Conservation (phyloP, 2,888 invertebrate species). For the Parthenolecanium corni region DNA sequence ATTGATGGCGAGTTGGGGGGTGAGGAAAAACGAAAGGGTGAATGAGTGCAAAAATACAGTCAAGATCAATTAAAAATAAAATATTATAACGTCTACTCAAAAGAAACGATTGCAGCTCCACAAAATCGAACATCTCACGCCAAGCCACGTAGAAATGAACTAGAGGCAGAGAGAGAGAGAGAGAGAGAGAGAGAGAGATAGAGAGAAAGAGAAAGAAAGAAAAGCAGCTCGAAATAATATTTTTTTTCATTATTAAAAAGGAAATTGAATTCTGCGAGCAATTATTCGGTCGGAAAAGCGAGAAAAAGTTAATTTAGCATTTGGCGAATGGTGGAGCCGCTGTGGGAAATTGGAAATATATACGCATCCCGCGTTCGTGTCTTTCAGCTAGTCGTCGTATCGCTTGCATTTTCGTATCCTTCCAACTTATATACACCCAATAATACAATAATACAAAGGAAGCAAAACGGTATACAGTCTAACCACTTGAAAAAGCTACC, state of each 20-base stretch:
- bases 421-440: constrained; percentile 28
- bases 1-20: no score
- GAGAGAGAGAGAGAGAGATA: no score
- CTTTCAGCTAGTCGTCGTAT: constrained; percentile 13
- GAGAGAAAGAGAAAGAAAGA: no score
- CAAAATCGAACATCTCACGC: no score
- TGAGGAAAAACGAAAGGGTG: no score
- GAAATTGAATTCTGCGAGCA: constrained; percentile 26
- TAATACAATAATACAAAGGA: constrained; percentile 29
- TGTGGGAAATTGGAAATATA: constrained; percentile 27
- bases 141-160: no score
- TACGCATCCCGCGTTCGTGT: constrained; percentile 11
- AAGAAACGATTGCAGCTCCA: no score
- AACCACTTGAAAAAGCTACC: constrained; percentile 17
- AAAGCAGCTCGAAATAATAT: constrained; percentile 1
- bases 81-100: no score
- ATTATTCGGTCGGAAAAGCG: constrained; percentile 29
- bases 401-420: constrained; percentile 28
- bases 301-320: constrained; percentile 29
- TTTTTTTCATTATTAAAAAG: constrained; percentile 28
- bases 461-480: constrained; percentile 29
- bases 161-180: no score
- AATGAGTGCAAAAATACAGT: no score
- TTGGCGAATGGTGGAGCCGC: constrained; percentile 26
- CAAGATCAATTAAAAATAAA: no score